These are phyloP conservation scores for Spicauda simplicius DNA, from an alignment of 2,888 invertebrate genomes.

Conservation along the genomic window DNA sequence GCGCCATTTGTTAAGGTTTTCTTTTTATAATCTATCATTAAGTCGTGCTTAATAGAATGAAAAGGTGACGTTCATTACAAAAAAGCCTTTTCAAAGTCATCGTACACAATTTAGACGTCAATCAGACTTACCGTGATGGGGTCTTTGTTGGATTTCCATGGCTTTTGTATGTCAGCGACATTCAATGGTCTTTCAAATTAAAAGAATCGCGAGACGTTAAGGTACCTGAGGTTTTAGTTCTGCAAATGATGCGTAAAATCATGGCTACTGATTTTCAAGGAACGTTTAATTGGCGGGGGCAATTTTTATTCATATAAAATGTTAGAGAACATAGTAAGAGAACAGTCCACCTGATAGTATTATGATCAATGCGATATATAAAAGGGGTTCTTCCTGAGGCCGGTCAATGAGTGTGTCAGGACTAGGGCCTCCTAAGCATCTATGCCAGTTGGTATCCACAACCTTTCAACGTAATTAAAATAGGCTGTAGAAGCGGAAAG, in stretches of 20 bases:
- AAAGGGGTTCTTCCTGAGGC: too few relatives aligned
- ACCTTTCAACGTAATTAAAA: too few relatives aligned
- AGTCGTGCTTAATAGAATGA: constrained; percentile 46
- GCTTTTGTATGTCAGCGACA: constrained; percentile 55
- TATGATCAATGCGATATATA: too few relatives aligned
- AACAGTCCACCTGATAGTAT: too few relatives aligned
- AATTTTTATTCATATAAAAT: too few relatives aligned
- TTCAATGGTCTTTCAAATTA: constrained; percentile 50
- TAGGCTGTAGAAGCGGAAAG: too few relatives aligned
- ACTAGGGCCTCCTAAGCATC: too few relatives aligned
- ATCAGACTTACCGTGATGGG: constrained; percentile 59
- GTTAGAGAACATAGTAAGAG: too few relatives aligned
- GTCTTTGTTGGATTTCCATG: constrained; percentile 59
- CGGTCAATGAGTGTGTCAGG: too few relatives aligned
- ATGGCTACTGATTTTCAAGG: constrained; percentile 53
- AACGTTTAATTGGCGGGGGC: background rate
- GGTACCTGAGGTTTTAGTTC: constrained; percentile 49
- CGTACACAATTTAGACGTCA: constrained; percentile 67
- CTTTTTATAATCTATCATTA: constrained; percentile 51
- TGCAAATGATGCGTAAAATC: constrained; percentile 71
- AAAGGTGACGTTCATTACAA: constrained; percentile 57
- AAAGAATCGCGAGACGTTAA: constrained; percentile 23
- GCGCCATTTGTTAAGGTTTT: constrained; percentile 45
- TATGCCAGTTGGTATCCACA: too few relatives aligned
- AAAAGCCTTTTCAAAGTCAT: constrained; percentile 55